Evolutionary conservation across 2,888 invertebrate genomes (phyloP).

Genomic region (Sarcophaga carnaria): DNA sequence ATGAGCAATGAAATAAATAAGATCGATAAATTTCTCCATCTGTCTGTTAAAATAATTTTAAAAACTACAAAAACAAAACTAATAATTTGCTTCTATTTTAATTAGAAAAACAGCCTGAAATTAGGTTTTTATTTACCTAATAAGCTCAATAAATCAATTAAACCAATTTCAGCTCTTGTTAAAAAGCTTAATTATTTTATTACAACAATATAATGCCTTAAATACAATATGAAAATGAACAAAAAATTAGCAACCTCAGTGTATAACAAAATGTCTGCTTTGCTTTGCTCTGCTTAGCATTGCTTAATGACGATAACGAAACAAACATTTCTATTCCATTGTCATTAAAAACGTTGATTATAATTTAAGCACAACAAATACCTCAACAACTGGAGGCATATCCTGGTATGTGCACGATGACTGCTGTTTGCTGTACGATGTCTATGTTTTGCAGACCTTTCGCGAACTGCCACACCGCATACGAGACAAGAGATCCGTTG

Average conservation of each 20-base stretch:
- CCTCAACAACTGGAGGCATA: background rate
- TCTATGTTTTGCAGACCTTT: no score
- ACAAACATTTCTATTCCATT: conserved; percentile 22
- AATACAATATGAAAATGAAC: background rate
- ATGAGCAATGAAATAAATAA: no score
- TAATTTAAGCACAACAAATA: conserved; percentile 32
- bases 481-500: background rate
- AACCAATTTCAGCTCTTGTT: background rate
- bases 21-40: no score
- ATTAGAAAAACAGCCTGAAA: no score
- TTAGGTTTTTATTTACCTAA: no score
- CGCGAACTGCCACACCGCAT: background rate
- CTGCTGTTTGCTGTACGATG: background rate
- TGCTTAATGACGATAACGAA: background rate
- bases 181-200: background rate
- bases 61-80: no score
- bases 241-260: background rate
- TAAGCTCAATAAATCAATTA: no score
- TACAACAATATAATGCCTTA: background rate
- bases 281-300: background rate
- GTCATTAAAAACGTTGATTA: conserved; percentile 46
- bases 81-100: no score
- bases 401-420: background rate
- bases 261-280: background rate
- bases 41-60: no score